Evolutionary conservation across 2,888 invertebrate species (phyloP).

Genomic region (Phoenoteleia sp.): DNA sequence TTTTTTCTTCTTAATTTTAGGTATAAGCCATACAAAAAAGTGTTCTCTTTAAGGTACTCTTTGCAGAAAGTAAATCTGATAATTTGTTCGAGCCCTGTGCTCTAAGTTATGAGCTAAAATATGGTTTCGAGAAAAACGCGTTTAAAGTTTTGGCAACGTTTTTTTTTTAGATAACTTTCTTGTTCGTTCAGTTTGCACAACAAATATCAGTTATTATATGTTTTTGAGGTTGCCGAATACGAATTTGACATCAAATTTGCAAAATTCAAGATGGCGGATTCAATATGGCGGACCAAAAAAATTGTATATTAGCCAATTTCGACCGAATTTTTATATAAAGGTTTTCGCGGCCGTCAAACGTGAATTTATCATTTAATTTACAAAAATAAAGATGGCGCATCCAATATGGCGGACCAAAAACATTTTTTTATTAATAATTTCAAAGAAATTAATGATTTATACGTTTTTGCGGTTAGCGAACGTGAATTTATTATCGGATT

Average conservation of each 20-base stretch:
- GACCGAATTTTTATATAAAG: not conserved
- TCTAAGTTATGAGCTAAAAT: conserved; percentile 6
- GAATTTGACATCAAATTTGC: too few relatives aligned
- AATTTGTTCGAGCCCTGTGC: not conserved
- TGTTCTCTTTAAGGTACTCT: too few relatives aligned
- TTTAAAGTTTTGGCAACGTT: conserved; percentile 7
- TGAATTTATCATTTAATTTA: not conserved
- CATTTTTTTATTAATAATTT: conserved; percentile 7
- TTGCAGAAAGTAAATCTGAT: not conserved
- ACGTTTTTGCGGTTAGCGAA: conserved; percentile 11
- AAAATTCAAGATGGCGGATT: too few relatives aligned
- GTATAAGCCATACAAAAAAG: not conserved
- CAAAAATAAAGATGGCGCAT: too few relatives aligned
- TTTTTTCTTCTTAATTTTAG: too few relatives aligned
- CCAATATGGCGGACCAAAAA: conserved; percentile 16
- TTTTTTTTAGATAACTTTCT: not conserved
- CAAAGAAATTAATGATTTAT: conserved; percentile 8
- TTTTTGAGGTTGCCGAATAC: too few relatives aligned
- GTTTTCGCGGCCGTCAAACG: not conserved
- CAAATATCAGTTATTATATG: not conserved
- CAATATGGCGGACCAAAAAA: too few relatives aligned
- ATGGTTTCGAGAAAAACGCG: conserved; percentile 1
- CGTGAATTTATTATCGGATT: too few relatives aligned
- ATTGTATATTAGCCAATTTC: not conserved
- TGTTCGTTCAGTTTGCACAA: conserved; percentile 9